Conservation (phyloP, 2,797 vertebrate species). For the Tenualosa thibaudeaui region DNA sequence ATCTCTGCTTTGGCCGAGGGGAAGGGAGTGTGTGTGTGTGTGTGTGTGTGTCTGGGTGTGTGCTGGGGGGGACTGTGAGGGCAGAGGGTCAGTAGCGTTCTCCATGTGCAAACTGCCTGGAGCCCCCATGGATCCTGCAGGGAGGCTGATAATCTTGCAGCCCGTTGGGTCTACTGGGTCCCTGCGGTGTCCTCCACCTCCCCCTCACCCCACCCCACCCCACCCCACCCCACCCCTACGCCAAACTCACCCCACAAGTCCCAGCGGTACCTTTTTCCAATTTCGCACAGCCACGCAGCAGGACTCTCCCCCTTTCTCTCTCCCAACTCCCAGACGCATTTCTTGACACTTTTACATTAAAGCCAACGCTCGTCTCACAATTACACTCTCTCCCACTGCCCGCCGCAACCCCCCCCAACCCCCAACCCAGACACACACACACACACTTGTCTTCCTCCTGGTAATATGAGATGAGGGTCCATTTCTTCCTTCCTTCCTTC, state of each 20-base stretch:
- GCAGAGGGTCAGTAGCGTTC: neutral
- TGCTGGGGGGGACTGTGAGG: neutral
- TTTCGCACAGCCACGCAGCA: slow-evolving; percentile 69
- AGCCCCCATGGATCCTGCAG: slow-evolving; percentile 28
- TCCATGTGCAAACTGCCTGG: slow-evolving; percentile 11
- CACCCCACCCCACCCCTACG: neutral
- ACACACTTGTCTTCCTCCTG: slow-evolving; percentile 41
- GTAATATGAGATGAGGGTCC: slow-evolving; percentile 69
- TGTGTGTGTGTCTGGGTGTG: neutral
- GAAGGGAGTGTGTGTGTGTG: neutral
- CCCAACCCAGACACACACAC: too few species aligned
- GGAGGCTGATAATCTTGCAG: slow-evolving; percentile 67
- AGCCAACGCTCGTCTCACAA: slow-evolving; percentile 61
- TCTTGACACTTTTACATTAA: slow-evolving; percentile 75
- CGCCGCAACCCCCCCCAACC: neutral
- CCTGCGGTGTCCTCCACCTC: slow-evolving; percentile 62
- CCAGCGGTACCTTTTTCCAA: slow-evolving; percentile 73
- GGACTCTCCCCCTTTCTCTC: slow-evolving; percentile 57
- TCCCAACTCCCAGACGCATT: slow-evolving; percentile 26
- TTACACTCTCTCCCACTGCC: slow-evolving; percentile 59
- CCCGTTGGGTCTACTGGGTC: slow-evolving; percentile 51
- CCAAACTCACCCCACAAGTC: slow-evolving; percentile 56
- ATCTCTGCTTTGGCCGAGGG: neutral
- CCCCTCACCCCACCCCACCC: slow-evolving; percentile 66
- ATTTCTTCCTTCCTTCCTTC: slow-evolving; percentile 52